A percentile compares a stretch with the other conserved stretches of the same genome.
Conservation (phyloP, 2,797 vertebrate species). For the Pitangus sulphuratus region DNA sequence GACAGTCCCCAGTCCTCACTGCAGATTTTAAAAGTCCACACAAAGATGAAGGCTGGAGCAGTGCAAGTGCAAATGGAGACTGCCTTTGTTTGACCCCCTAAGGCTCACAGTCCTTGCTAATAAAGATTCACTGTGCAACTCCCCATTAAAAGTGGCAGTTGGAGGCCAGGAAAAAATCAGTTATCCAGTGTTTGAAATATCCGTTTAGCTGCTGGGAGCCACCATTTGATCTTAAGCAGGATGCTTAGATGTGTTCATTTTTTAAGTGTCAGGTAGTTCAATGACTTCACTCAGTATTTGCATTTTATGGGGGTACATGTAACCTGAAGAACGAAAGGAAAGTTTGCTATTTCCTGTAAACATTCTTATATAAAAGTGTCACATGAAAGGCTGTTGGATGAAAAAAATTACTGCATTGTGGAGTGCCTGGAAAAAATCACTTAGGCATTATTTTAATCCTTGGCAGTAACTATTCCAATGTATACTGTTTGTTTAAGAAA, state of each 20-base stretch:
- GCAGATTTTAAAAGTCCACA: not conserved
- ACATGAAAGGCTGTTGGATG: slow-evolving; percentile 69
- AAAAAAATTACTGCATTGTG: slow-evolving; percentile 53
- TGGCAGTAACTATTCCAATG: slow-evolving; percentile 43
- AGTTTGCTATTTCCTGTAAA: slow-evolving; percentile 71
- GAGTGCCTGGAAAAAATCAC: slow-evolving; percentile 75
- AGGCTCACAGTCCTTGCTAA: not conserved
- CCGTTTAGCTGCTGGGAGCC: slow-evolving; percentile 41
- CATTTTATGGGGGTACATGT: slow-evolving; percentile 32
- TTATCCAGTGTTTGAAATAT: slow-evolving; percentile 57
- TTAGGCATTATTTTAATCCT: slow-evolving; percentile 53
- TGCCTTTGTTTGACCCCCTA: not conserved
- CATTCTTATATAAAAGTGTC: slow-evolving; percentile 70
- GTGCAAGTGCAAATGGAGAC: not conserved
- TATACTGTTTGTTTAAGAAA: slow-evolving; percentile 67
- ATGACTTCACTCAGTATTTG: slow-evolving; percentile 11
- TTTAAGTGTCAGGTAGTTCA: slow-evolving; percentile 58
- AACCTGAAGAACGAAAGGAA: slow-evolving; percentile 52
- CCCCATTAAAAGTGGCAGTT: slow-evolving; percentile 1
- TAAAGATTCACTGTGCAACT: slow-evolving; percentile 10
- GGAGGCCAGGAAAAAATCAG: slow-evolving; percentile 29
- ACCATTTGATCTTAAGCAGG: slow-evolving; percentile 70
- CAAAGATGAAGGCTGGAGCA: not conserved
- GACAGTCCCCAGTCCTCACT: not conserved
- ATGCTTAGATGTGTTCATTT: slow-evolving; percentile 58